Percentiles rank a stretch among this genome's conserved stretches.
Evolutionary conservation across 1,140 invertebrate genomes (phyloP).

Genomic region (Brachionus rotundiformis): DNA sequence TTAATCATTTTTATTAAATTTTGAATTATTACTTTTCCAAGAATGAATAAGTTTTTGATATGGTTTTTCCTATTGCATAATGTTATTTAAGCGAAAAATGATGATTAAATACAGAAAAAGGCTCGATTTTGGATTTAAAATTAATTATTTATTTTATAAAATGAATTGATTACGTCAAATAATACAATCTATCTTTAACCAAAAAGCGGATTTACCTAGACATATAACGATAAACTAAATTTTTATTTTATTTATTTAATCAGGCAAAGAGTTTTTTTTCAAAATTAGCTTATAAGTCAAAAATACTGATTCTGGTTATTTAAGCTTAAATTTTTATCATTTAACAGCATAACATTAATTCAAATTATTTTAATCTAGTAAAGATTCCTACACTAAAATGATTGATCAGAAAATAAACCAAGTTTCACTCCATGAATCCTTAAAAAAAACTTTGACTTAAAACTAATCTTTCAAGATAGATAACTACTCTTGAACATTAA

Average conservation of each 20-base stretch:
- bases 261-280: not conserved
- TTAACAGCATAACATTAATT: too few relatives aligned
- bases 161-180: constrained; percentile 3
- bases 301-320: too few relatives aligned
- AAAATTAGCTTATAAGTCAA: not conserved
- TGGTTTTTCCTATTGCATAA: constrained; percentile 8
- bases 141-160: constrained; percentile 24
- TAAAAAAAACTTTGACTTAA: too few relatives aligned
- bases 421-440: too few relatives aligned
- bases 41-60: not conserved
- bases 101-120: not conserved
- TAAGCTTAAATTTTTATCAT: too few relatives aligned
- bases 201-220: not conserved
- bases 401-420: too few relatives aligned
- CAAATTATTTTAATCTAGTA: too few relatives aligned
- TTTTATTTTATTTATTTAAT: not conserved
- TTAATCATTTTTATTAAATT: constrained; percentile 6
- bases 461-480: not conserved
- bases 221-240: not conserved
- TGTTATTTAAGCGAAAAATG: not conserved
- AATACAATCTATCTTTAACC: not conserved
- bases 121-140: not conserved
- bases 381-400: too few relatives aligned
- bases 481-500: not conserved
- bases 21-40: not conserved